Evolutionary conservation across 2,113 vertebrate species (phyloP).

Genomic region (Plestiodon gilberti): DNA sequence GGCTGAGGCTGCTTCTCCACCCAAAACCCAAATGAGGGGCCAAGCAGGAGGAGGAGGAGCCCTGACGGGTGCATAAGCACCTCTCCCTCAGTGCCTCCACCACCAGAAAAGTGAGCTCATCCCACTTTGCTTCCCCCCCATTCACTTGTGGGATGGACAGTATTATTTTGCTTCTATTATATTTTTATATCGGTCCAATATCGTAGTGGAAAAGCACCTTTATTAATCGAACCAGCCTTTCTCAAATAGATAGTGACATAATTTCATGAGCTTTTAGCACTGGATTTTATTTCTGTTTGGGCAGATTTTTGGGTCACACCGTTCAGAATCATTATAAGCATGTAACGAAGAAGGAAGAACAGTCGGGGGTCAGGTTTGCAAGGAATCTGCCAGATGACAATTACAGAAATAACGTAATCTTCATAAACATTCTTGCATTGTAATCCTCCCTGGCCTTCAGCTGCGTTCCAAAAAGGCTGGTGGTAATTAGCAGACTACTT

Average conservation of each 20-base stretch:
- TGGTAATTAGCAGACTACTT: background rate
- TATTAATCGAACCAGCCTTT: constrained; percentile 17
- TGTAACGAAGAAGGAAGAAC: background rate
- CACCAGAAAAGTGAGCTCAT: no score
- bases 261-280: background rate
- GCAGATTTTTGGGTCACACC: constrained; percentile 5
- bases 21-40: no score
- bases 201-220: background rate
- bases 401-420: background rate
- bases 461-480: background rate
- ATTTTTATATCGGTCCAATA: background rate
- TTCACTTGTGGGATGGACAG: no score
- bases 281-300: constrained; percentile 22
- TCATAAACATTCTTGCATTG: background rate
- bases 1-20: no score
- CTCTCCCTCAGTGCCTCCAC: no score
- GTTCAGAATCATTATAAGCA: constrained; percentile 19
- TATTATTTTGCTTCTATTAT: background rate
- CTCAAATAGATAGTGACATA: background rate
- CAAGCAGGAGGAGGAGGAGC: no score
- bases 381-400: constrained; percentile 1
- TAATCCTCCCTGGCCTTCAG: background rate
- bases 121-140: no score
- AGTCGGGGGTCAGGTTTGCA: background rate
- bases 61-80: no score